A percentile compares a stretch with the other conserved stretches of the same genome.
Conservation (phyloP, 2,888 invertebrate species). For the Lepeophtheirus nordmannii region DNA sequence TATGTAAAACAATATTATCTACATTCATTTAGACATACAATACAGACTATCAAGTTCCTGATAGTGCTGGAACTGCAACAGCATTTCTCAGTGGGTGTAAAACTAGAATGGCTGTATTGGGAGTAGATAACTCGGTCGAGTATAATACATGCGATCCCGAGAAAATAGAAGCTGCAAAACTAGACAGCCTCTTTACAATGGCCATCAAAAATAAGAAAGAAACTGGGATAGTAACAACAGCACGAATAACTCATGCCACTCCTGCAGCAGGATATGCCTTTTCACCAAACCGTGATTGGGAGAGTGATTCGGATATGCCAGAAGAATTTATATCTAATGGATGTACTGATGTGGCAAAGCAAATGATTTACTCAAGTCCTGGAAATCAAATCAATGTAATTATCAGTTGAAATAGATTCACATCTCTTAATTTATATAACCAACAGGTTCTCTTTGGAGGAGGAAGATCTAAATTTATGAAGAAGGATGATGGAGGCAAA, state of each 20-base stretch:
- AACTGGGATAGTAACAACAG: conserved; percentile 49
- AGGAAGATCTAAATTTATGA: conserved; percentile 48
- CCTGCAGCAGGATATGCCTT: conserved; percentile 60
- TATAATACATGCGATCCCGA: conserved; percentile 17
- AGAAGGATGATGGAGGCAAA: conserved; percentile 37
- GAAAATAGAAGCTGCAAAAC: conserved; percentile 5
- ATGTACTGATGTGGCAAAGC: conserved; percentile 57
- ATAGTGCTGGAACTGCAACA: conserved; percentile 67
- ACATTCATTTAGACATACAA: conserved; percentile 49
- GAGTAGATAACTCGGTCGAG: background rate
- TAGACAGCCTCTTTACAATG: conserved; percentile 19
- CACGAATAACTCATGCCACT: conserved; percentile 61
- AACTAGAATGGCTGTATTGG: conserved; percentile 33
- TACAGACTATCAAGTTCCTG: conserved; percentile 56
- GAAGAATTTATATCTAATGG: conserved; percentile 38
- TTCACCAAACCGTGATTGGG: conserved; percentile 53
- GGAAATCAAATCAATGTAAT: conserved; percentile 51
- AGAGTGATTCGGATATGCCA: conserved; percentile 47
- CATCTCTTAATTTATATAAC: no score
- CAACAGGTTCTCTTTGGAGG: conserved; percentile 55
- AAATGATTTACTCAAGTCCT: conserved; percentile 48
- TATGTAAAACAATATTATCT: conserved; percentile 2
- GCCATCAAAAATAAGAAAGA: conserved; percentile 31
- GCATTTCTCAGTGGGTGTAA: conserved; percentile 64
- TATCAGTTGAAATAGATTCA: no score